phyloP scores from a whole-genome alignment of 2,888 invertebrate species.

The Alcis repandata region DNA sequence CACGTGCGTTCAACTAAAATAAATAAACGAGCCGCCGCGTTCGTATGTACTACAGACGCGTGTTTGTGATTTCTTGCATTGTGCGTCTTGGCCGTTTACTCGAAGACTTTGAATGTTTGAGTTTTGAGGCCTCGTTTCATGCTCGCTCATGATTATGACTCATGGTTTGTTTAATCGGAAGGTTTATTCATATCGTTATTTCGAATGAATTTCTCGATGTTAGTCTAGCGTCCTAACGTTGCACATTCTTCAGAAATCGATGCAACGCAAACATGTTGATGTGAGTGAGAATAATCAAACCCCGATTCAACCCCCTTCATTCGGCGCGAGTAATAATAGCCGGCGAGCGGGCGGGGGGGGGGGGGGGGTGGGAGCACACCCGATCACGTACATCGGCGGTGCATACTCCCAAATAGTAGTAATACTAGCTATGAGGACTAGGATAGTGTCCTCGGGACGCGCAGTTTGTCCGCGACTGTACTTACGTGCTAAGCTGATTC shows the following conservation, averaged over 20 bases:
- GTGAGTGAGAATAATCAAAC: slow-evolving; percentile 82
- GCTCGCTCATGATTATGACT: slow-evolving; percentile 8
- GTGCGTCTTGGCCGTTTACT: slow-evolving; percentile 29
- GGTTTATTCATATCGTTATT: neutral
- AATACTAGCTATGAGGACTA: slow-evolving; percentile 33
- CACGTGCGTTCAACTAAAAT: slow-evolving; percentile 69
- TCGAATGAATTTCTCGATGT: slow-evolving; percentile 5
- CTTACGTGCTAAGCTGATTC: slow-evolving; percentile 54
- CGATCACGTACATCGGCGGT: slow-evolving; percentile 62
- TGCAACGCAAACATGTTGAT: slow-evolving; percentile 82
- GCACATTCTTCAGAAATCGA: slow-evolving; percentile 67
- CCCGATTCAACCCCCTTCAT: slow-evolving; percentile 72
- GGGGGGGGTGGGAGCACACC: slow-evolving; percentile 66
- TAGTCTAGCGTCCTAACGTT: slow-evolving; percentile 15
- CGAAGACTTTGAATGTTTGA: slow-evolving; percentile 17
- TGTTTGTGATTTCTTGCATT: slow-evolving; percentile 27
- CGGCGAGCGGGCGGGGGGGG: slow-evolving; percentile 59
- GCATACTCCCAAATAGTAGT: slow-evolving; percentile 53
- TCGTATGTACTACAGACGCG: slow-evolving; percentile 35
- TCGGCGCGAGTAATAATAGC: slow-evolving; percentile 75
- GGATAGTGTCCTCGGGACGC: slow-evolving; percentile 41
- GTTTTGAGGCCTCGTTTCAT: slow-evolving; percentile 1
- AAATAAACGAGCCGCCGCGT: slow-evolving; percentile 59
- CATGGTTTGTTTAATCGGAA: slow-evolving; percentile 8
- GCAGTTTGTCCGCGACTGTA: slow-evolving; percentile 43